Conservation (phyloP, 2,113 vertebrate species). For the Eudyptes chrysolophus region DNA sequence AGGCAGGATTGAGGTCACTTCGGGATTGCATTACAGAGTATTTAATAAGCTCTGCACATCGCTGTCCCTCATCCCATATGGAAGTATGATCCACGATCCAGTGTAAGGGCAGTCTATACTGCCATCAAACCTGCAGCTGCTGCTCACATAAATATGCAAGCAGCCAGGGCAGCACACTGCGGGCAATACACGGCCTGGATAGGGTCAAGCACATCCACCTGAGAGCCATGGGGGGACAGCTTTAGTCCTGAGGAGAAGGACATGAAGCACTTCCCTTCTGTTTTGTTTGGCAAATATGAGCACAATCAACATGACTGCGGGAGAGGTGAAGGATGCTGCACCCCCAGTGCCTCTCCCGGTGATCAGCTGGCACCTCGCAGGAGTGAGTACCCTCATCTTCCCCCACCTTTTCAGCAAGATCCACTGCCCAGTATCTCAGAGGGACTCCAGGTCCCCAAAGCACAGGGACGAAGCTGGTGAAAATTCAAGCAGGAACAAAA, state of each 20-base stretch:
- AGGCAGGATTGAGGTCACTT: not conserved
- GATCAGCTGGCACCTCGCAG: not conserved
- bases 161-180: not conserved
- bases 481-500: not conserved
- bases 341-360: not conserved
- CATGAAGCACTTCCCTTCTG: not conserved
- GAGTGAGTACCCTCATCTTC: not conserved
- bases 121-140: not conserved
- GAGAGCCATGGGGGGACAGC: rapidly evolving
- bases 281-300: not conserved
- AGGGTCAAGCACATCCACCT: not conserved
- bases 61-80: not conserved
- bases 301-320: rapidly evolving
- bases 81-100: not conserved
- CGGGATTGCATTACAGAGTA: not conserved
- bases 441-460: not conserved
- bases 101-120: not conserved
- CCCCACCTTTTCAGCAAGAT: not conserved
- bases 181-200: rapidly evolving
- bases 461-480: not conserved
- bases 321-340: not conserved
- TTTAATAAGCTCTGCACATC: not conserved
- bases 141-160: rapidly evolving
- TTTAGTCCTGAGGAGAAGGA: not conserved
- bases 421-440: not conserved